These are phyloP conservation scores for Xiphias gladius DNA, from an alignment of 2,113 vertebrate species.

Conservation along the genomic window DNA sequence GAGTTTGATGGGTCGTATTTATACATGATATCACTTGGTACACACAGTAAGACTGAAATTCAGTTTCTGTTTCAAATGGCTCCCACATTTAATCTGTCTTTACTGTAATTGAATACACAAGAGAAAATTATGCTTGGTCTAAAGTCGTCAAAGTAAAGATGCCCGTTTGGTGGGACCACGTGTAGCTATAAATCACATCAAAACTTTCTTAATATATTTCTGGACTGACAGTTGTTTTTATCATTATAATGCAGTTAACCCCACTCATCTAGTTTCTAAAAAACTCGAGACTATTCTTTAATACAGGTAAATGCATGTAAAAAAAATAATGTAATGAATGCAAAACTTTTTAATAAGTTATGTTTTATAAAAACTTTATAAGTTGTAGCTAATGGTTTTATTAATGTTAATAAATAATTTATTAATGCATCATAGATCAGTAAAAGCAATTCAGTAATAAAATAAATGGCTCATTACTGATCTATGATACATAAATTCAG, in stretches of 20 bases:
- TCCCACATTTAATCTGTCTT: too few relatives aligned
- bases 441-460: not conserved
- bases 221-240: not conserved
- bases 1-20: not conserved
- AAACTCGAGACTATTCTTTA: too few relatives aligned
- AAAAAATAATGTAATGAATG: too few relatives aligned
- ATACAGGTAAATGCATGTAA: too few relatives aligned
- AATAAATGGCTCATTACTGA: not conserved
- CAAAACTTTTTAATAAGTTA: not conserved
- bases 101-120: too few relatives aligned
- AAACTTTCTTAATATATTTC: not conserved
- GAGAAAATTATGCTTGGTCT: too few relatives aligned
- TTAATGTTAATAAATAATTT: not conserved
- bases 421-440: not conserved
- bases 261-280: not conserved
- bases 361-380: not conserved
- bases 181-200: not conserved
- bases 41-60: not conserved
- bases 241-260: not conserved
- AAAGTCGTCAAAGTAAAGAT: not conserved
- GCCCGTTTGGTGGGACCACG: not conserved
- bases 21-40: not conserved
- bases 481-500: not conserved
- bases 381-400: not conserved
- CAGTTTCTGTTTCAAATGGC: not conserved